Conservation (phyloP, 2,113 vertebrate species). For the Hippoglossus stenolepis region DNA sequence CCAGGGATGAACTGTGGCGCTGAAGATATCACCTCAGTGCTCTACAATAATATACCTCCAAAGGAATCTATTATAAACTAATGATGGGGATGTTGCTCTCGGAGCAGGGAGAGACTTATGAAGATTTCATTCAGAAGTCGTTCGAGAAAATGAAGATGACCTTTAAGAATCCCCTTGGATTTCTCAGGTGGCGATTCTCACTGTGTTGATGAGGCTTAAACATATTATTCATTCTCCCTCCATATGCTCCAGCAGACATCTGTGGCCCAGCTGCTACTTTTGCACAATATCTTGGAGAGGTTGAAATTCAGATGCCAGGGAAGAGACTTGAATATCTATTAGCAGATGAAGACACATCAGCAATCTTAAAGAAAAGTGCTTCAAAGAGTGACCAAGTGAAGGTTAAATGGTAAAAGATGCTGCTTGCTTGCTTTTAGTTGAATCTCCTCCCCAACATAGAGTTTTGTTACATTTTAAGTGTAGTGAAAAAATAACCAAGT, state of each 20-base stretch:
- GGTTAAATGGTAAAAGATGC: neutral
- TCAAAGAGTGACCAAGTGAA: neutral
- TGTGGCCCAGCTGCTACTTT: constrained; percentile 33
- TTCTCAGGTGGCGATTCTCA: constrained; percentile 7
- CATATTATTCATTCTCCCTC: constrained; percentile 40
- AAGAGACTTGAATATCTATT: constrained; percentile 47
- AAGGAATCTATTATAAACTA: constrained; percentile 48
- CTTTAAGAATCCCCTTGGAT: constrained; percentile 45
- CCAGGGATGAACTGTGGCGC: neutral
- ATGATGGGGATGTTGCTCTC: constrained; percentile 31
- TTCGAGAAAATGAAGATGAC: constrained; percentile 30
- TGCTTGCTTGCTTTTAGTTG: neutral
- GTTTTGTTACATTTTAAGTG: too few relatives aligned
- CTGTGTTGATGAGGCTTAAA: constrained; percentile 27
- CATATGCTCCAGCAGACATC: constrained; percentile 22
- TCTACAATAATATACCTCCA: constrained; percentile 35
- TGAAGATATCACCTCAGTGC: constrained; percentile 16
- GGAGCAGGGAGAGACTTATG: constrained; percentile 6
- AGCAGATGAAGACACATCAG: constrained; percentile 22
- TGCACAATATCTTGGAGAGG: constrained; percentile 26
- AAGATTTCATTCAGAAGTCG: constrained; percentile 22
- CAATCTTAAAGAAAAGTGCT: too few relatives aligned
- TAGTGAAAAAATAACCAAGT: too few relatives aligned
- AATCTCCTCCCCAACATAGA: too few relatives aligned
- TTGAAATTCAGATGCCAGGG: constrained; percentile 50